Percentiles rank a stretch among this genome's conserved stretches.
phyloP scores from a whole-genome alignment of 2,888 invertebrate genomes.

The Napeogenes sylphis region DNA sequence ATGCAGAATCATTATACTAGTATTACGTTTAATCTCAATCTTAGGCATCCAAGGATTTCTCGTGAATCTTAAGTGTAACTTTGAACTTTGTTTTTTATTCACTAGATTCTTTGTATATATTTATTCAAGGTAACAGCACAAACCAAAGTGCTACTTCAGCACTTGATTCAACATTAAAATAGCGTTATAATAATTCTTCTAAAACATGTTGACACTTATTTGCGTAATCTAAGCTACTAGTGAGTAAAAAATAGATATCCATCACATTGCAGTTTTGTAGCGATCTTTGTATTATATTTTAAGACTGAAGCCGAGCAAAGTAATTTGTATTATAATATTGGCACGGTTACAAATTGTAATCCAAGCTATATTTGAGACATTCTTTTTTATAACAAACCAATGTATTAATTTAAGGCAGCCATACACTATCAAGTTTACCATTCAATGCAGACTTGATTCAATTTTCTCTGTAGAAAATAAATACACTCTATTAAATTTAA shows the following conservation, averaged over 20 bases:
- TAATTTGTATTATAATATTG: background rate
- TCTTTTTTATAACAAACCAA: background rate
- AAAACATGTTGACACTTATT: background rate
- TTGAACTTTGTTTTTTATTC: constrained; percentile 50
- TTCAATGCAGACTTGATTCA: too few species aligned
- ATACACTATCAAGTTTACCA: too few species aligned
- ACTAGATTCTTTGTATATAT: constrained; percentile 36
- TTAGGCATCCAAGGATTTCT: constrained; percentile 48
- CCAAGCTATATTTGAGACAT: background rate
- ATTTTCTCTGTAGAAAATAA: too few species aligned
- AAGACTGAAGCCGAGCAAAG: constrained; percentile 39
- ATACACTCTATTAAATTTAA: too few species aligned
- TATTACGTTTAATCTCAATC: constrained; percentile 45
- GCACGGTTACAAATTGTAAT: background rate
- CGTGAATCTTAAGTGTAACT: constrained; percentile 46
- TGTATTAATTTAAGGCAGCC: background rate
- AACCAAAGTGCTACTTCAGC: background rate
- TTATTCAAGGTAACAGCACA: constrained; percentile 8
- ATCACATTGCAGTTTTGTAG: constrained; percentile 45
- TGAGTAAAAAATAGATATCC: constrained; percentile 46
- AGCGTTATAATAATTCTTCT: background rate
- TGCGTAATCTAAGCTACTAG: constrained; percentile 33
- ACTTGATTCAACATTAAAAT: background rate
- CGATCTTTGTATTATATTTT: constrained; percentile 42
- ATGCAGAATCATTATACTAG: constrained; percentile 90